phyloP scores from a whole-genome alignment of 2,113 vertebrate species.

The Genyomyrus donnyi region DNA sequence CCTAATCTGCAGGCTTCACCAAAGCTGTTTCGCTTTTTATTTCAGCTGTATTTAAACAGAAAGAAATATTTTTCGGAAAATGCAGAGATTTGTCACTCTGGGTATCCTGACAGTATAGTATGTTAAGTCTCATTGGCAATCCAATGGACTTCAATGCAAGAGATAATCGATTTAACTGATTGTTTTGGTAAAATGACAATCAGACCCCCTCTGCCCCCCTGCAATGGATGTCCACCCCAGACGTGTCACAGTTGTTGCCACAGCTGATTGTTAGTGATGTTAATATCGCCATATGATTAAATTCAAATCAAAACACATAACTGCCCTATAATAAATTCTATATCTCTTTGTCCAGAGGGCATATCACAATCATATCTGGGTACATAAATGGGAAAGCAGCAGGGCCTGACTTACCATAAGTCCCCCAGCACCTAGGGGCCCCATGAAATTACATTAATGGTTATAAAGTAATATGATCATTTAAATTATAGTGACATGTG shows the following conservation, averaged over 20 bases:
- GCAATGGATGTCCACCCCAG: neutral
- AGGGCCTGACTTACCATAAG: neutral
- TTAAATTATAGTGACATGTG: neutral
- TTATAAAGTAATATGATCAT: neutral
- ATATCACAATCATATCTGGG: neutral
- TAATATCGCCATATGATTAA: neutral
- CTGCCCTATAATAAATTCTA: neutral
- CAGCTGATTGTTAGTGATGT: neutral
- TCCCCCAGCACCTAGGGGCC: neutral
- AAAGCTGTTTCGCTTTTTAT: neutral
- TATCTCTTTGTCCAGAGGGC: neutral
- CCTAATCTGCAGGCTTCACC: neutral
- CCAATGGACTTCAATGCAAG: neutral
- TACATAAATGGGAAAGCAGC: neutral
- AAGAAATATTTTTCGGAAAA: neutral
- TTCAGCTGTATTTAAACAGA: neutral
- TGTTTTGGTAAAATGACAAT: neutral
- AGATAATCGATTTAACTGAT: neutral
- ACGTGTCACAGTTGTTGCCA: neutral
- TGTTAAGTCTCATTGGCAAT: neutral
- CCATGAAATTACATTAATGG: neutral
- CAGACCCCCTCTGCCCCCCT: neutral
- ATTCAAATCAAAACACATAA: neutral
- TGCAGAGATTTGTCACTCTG: neutral
- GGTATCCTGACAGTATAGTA: neutral